Conservation (phyloP, 2,888 invertebrate genomes). For the Aplocera efformata region DNA sequence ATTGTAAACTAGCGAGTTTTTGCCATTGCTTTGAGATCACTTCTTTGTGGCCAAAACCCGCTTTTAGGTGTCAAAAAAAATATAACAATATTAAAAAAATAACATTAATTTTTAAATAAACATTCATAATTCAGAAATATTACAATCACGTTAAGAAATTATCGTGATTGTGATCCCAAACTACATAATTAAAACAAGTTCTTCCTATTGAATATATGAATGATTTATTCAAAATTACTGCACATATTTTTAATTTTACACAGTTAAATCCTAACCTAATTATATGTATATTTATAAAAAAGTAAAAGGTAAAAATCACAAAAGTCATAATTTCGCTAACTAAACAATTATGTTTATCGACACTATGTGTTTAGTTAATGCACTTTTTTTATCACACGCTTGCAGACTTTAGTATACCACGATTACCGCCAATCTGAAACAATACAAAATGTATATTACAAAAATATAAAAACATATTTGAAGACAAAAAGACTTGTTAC, state of each 20-base stretch:
- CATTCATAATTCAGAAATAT: constrained; percentile 6
- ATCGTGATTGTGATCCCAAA: too few species aligned
- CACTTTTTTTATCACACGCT: constrained; percentile 61
- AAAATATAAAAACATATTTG: neutral
- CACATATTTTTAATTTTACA: constrained; percentile 8
- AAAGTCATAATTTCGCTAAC: constrained; percentile 68
- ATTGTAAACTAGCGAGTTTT: constrained; percentile 38
- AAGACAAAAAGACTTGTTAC: too few species aligned
- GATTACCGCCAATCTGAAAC: constrained; percentile 54
- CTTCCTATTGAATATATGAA: neutral
- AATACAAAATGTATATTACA: constrained; percentile 32
- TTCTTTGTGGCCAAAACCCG: constrained; percentile 54
- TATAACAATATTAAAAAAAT: constrained; percentile 34
- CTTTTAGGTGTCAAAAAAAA: constrained; percentile 21
- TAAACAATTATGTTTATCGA: constrained; percentile 46
- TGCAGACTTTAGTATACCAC: constrained; percentile 36
- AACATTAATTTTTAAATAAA: constrained; percentile 11
- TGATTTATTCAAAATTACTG: constrained; percentile 9
- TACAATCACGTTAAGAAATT: too few species aligned
- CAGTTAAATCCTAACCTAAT: constrained; percentile 16
- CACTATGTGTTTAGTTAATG: constrained; percentile 48
- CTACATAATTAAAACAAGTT: too few species aligned
- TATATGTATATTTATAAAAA: constrained; percentile 37
- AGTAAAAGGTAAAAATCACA: constrained; percentile 68
- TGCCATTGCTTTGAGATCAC: constrained; percentile 67